Evolutionary conservation across 2,797 vertebrate genomes (phyloP).

Genomic region (Alexandromys oeconomus): DNA sequence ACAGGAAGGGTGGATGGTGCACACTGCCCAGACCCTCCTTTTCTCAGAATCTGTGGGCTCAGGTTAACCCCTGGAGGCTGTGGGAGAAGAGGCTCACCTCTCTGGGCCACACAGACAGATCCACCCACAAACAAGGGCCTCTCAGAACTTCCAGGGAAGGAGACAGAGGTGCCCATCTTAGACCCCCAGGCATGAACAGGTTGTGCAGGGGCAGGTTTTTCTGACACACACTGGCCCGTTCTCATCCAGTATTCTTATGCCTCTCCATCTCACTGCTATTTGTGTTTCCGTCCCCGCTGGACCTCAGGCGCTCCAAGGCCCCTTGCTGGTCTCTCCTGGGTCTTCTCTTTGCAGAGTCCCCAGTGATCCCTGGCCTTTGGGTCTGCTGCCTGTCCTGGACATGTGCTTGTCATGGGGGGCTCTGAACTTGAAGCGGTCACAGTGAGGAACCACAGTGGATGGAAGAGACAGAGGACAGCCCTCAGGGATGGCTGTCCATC

Average conservation of each 20-base stretch:
- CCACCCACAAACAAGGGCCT: background rate
- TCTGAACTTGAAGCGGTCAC: background rate
- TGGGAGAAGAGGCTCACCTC: background rate
- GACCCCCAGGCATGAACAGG: fast-evolving
- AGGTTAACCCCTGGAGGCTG: background rate
- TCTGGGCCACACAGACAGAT: background rate
- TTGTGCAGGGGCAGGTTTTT: background rate
- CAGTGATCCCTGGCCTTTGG: background rate
- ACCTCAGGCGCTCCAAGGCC: no score
- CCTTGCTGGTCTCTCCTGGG: no score
- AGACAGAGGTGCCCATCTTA: fast-evolving
- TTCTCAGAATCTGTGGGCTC: background rate
- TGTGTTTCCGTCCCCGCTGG: background rate
- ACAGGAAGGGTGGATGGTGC: slow-evolving; percentile 29
- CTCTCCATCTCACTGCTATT: fast-evolving
- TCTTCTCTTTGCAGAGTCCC: background rate
- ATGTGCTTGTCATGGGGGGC: background rate
- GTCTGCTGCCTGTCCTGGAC: background rate
- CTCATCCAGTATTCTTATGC: background rate
- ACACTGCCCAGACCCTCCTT: background rate
- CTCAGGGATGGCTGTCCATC: no score
- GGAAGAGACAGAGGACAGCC: background rate
- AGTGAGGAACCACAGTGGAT: background rate
- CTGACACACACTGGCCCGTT: fast-evolving
- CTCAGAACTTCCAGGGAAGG: background rate